These are phyloP conservation scores for Atta cephalotes DNA, from an alignment of 1,140 invertebrate genomes.

Conservation along the genomic window DNA sequence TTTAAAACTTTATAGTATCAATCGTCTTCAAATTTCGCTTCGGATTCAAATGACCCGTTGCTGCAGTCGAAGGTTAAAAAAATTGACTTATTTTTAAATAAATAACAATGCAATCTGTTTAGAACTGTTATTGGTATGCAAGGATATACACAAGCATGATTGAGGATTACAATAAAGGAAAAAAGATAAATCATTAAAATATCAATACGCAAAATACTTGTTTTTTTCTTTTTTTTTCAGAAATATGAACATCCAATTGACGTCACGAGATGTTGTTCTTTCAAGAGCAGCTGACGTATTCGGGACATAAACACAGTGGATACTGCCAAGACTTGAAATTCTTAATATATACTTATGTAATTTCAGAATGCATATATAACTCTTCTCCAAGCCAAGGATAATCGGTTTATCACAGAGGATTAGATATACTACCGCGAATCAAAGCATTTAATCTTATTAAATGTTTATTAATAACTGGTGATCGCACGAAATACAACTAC, in stretches of 20 bases:
- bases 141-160: neutral
- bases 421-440: neutral
- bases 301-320: conserved; percentile 35
- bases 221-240: conserved; percentile 4
- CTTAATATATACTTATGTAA: conserved; percentile 32
- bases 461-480: neutral
- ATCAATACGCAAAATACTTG: neutral
- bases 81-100: neutral
- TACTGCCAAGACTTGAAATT: conserved; percentile 51
- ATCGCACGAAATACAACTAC: neutral
- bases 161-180: neutral
- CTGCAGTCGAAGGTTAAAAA: too few relatives aligned
- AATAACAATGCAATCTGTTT: neutral
- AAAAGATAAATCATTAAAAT: neutral
- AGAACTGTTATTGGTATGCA: neutral
- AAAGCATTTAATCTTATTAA: neutral
- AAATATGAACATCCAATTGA: neutral
- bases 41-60: too few relatives aligned
- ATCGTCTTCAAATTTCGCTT: too few relatives aligned
- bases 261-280: conserved; percentile 6
- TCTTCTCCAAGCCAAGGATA: conserved; percentile 10
- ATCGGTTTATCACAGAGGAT: neutral
- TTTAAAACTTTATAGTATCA: too few relatives aligned
- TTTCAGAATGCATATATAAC: conserved; percentile 23
- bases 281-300: conserved; percentile 42